Conservation (phyloP, 2,797 vertebrate species). For the Fringilla coelebs region DNA sequence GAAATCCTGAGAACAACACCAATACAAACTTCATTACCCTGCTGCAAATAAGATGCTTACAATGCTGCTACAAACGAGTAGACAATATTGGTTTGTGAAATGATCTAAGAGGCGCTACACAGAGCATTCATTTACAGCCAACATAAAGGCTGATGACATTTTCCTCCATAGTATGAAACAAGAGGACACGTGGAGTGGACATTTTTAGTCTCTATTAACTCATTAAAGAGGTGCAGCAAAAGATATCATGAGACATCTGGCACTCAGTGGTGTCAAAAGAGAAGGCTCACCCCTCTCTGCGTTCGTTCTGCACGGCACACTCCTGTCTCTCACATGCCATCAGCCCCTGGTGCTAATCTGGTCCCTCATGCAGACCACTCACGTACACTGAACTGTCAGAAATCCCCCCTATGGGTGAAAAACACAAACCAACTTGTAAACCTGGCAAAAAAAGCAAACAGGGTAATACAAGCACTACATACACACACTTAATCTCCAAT, state of each 20-base stretch:
- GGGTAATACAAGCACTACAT: rapidly evolving
- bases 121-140: neutral
- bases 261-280: neutral
- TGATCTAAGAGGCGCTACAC: neutral
- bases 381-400: neutral
- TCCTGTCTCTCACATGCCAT: neutral
- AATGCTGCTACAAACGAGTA: neutral
- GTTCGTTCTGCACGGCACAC: neutral
- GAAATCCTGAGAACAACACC: neutral
- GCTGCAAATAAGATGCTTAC: neutral
- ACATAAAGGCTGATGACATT: neutral
- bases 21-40: neutral
- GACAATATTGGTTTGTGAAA: neutral
- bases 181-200: rapidly evolving
- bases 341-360: neutral
- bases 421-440: neutral
- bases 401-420: neutral
- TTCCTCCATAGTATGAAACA: neutral
- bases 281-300: neutral
- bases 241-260: neutral
- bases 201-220: neutral
- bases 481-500: rapidly evolving
- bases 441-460: neutral
- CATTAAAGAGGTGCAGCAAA: neutral
- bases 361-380: neutral